phyloP scores from a whole-genome alignment of 2,797 vertebrate species.

The Hafferia zeledoni region DNA sequence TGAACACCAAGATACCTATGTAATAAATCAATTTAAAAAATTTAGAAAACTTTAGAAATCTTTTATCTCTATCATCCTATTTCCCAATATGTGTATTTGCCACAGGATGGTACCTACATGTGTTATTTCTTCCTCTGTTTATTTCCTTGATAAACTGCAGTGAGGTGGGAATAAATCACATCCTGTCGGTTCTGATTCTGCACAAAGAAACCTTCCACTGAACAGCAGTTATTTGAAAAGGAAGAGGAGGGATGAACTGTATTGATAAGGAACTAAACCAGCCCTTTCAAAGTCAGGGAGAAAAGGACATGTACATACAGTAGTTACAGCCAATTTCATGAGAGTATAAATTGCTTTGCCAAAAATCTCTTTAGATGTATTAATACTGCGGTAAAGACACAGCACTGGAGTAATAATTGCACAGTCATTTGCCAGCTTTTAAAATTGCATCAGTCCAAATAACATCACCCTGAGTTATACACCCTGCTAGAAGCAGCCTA shows the following conservation, averaged over 20 bases:
- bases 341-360: slow-evolving; percentile 64
- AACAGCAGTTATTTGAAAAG: not conserved
- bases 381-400: slow-evolving; percentile 47
- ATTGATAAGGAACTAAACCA: slow-evolving; percentile 11
- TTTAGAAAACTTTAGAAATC: not conserved
- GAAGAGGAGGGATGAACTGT: not conserved
- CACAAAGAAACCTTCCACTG: slow-evolving; percentile 21
- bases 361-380: slow-evolving; percentile 68
- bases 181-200: not conserved
- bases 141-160: slow-evolving; percentile 45
- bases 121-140: slow-evolving; percentile 37
- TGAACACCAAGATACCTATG: rapidly evolving
- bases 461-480: slow-evolving; percentile 57
- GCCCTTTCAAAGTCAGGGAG: not conserved
- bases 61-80: not conserved
- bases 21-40: not conserved
- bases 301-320: slow-evolving; percentile 20
- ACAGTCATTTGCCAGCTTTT: slow-evolving; percentile 68
- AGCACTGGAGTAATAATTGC: slow-evolving; percentile 54
- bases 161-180: slow-evolving; percentile 23
- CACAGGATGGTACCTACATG: not conserved
- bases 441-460: slow-evolving; percentile 73
- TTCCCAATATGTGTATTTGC: not conserved
- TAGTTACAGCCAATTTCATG: slow-evolving; percentile 30
- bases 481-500: slow-evolving; percentile 32